Evolutionary conservation across 2,113 vertebrate species (phyloP).

Genomic region (Cyphomyrus plagiostoma): DNA sequence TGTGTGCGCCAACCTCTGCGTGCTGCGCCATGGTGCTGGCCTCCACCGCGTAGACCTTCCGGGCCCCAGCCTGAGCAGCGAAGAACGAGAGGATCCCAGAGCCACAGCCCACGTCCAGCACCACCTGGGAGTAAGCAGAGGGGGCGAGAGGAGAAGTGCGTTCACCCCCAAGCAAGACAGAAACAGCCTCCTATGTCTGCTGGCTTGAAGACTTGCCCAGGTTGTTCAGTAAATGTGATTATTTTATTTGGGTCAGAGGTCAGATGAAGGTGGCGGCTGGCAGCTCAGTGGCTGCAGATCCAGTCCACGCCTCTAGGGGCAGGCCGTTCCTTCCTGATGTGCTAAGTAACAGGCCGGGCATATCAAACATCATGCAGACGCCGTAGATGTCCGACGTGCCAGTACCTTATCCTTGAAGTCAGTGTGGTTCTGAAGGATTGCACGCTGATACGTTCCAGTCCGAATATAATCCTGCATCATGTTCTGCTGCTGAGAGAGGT

Average conservation of each 20-base stretch:
- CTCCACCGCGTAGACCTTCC: constrained; percentile 92
- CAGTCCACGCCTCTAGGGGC: not conserved
- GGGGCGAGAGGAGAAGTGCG: too few species aligned
- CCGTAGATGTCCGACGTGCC: not conserved
- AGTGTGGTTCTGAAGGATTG: constrained; percentile 90
- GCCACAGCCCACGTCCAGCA: constrained; percentile 89
- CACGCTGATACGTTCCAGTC: constrained; percentile 91
- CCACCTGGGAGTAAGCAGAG: constrained; percentile 61
- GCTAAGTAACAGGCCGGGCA: not conserved
- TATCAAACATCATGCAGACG: not conserved
- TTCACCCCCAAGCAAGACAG: not conserved
- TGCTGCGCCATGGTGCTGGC: constrained; percentile 97
- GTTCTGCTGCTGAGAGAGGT: constrained; percentile 98
- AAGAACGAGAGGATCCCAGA: constrained; percentile 95
- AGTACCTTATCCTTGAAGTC: constrained; percentile 95
- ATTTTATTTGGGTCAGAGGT: not conserved
- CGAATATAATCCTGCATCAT: constrained; percentile 99
- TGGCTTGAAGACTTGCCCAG: not conserved
- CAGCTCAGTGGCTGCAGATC: not conserved
- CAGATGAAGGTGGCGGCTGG: not conserved
- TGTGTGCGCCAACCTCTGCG: constrained; percentile 80
- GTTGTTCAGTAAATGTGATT: not conserved
- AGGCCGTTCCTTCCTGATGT: not conserved
- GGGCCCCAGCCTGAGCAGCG: constrained; percentile 85
- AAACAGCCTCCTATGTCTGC: not conserved